Evolutionary conservation across 2,797 vertebrate species (phyloP).

Genomic region (Taeniopygia guttata): DNA sequence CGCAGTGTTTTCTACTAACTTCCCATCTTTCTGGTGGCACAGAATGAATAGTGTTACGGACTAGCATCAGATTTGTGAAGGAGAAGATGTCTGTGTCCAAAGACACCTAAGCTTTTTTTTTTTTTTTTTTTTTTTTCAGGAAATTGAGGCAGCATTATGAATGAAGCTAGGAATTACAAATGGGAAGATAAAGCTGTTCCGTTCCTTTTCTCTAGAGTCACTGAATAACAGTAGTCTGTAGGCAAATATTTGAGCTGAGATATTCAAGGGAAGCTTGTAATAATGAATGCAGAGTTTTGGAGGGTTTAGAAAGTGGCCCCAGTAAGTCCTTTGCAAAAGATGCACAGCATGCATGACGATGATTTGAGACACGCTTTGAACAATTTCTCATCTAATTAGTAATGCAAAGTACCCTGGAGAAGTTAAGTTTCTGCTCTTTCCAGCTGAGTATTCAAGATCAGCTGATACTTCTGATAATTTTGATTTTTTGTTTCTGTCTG

Average conservation of each 20-base stretch:
- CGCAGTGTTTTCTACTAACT: background rate
- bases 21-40: background rate
- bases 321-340: background rate
- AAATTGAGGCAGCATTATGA: background rate
- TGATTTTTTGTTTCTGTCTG: background rate
- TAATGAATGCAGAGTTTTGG: background rate
- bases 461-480: background rate
- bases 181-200: background rate
- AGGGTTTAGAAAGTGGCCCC: background rate
- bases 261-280: background rate
- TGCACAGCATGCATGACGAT: accelerated
- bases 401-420: background rate
- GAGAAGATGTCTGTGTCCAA: background rate
- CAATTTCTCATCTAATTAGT: background rate
- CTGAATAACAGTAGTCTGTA: background rate
- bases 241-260: background rate
- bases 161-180: background rate
- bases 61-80: background rate
- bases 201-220: background rate
- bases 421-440: background rate
- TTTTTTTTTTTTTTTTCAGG: background rate
- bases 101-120: background rate
- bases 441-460: background rate
- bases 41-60: background rate
- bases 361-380: background rate